Base-by-base conservation (phyloP, 1,140 invertebrate species). In the Nephotettix cincticeps region DNA sequence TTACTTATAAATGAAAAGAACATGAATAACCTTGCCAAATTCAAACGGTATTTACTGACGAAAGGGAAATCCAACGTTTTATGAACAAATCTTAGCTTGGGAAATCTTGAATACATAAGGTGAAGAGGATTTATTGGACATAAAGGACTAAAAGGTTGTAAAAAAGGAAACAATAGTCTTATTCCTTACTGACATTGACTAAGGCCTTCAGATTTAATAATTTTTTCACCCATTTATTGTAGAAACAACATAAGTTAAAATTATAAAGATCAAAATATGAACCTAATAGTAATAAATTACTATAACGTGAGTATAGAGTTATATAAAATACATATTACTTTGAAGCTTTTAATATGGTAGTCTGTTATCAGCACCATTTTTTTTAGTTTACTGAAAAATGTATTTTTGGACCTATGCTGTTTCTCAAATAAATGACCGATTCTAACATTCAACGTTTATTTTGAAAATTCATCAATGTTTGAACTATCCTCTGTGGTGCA, bases 341-440 rank as follows among this genome's bases (percentile, higher is more conserved):
- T 54, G n/a, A n/a, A 54, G 23, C 4, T 19, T 54, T 54, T 54
- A 19, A 19, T 54, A 19, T 54, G 23, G n/a, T 19, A 6, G 6
- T 6, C 47, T 54, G 19, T 4, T 6, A 25, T 6, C 23, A 54
- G 23, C 3, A 9, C 23, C 3, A n/a, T n/a, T 54, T 54, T 54
- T 54, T 54, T 54, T 4, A 19, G 17, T 54, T 25, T 54, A 4
- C 47, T 4, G n/a, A 54, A 54, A 54, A n/a, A 6, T 54, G 47
- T 54, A 54, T 19, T 19, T 19, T 54, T 54, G 4, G 4, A 54
- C 47, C 19, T 54, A 54, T 54, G 47, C 19, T n/a, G 47, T 54
- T 54, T 54, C 47, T 54, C n/a, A 54, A 54, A 54, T 54, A 54
- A 54, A 54, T 54, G n/a, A 54, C 47, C 47, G 47, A 54, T 54